These are phyloP conservation scores for Syngnathus scovelli DNA, from an alignment of 2,113 vertebrate species.

Conservation along the genomic window DNA sequence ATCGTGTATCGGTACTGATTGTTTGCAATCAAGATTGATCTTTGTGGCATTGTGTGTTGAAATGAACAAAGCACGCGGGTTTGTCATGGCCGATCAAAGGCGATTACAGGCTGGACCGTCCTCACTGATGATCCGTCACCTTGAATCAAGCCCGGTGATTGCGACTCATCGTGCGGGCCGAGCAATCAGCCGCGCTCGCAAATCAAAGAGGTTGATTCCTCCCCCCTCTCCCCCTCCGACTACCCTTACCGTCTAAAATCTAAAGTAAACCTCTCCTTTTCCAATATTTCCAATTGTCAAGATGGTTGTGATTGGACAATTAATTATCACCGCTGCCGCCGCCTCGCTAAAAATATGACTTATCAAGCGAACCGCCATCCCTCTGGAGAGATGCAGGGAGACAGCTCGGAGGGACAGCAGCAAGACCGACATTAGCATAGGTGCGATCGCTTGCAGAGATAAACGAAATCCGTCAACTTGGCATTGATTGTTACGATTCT, in stretches of 20 bases:
- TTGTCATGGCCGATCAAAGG: conserved; percentile 3
- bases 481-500: too few relatives aligned
- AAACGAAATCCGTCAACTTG: conserved; percentile 57
- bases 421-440: conserved; percentile 27
- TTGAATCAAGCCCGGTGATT: conserved; percentile 58
- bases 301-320: conserved; percentile 4
- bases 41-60: neutral
- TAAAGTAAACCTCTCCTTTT: conserved; percentile 1
- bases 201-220: conserved; percentile 34
- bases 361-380: conserved; percentile 53
- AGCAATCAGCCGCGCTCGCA: conserved; percentile 44
- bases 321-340: conserved; percentile 21
- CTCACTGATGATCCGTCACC: conserved; percentile 35
- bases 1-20: neutral
- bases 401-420: conserved; percentile 16
- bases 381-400: conserved; percentile 15
- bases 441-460: conserved; percentile 58
- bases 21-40: neutral
- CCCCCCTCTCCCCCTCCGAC: neutral
- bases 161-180: conserved; percentile 41
- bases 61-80: neutral
- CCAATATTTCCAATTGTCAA: conserved; percentile 7
- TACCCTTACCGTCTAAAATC: neutral
- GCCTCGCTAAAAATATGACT: conserved; percentile 63
- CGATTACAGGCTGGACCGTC: conserved; percentile 36